These are phyloP conservation scores for Drosophila sordidula DNA, from an alignment of 2,888 invertebrate genomes.

Conservation along the genomic window DNA sequence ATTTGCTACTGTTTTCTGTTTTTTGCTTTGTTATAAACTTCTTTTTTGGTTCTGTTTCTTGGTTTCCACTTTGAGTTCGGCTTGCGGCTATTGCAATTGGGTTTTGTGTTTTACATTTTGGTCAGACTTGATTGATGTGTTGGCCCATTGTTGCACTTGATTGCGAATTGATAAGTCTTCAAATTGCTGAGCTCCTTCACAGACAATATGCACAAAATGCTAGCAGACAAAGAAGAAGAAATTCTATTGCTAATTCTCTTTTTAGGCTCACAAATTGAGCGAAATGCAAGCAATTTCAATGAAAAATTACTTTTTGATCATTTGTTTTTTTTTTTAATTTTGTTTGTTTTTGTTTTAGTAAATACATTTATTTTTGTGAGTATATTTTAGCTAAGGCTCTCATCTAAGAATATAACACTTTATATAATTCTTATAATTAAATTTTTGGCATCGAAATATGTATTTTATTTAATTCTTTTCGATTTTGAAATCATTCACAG, in stretches of 20 bases:
- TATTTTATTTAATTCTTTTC: too few species aligned
- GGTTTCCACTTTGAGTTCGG: neutral
- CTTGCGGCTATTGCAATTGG: constrained; percentile 29
- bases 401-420: too few species aligned
- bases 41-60: neutral
- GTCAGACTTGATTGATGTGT: constrained; percentile 19
- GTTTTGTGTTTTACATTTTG: constrained; percentile 19
- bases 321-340: neutral
- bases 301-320: neutral
- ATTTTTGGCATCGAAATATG: too few species aligned
- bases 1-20: neutral
- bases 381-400: too few species aligned
- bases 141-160: neutral
- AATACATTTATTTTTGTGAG: too few species aligned
- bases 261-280: neutral
- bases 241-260: neutral
- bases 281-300: neutral
- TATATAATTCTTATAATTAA: too few species aligned
- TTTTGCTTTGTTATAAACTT: constrained; percentile 2
- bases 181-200: neutral
- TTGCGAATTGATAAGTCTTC: constrained; percentile 14
- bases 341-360: too few species aligned
- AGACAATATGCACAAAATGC: neutral
- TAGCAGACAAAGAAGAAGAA: too few species aligned
- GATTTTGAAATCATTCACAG: too few species aligned